A percentile compares a stretch with the other conserved stretches of the same genome.
phyloP scores from a whole-genome alignment of 2,888 invertebrate genomes.

The Plagiodera versicolora region DNA sequence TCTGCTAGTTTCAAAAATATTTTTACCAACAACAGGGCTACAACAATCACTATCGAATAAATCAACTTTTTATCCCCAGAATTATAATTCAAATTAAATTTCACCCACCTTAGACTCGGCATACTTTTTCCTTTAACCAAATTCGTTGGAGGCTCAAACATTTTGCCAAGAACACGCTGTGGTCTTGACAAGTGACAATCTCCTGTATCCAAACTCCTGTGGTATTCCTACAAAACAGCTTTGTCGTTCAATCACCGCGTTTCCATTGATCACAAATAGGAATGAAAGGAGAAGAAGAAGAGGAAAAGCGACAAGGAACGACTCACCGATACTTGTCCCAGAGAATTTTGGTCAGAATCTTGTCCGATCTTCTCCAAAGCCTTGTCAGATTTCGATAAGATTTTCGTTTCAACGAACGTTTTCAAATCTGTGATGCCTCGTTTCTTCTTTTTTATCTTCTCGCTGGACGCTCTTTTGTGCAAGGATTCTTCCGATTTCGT shows the following conservation, averaged over 20 bases:
- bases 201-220: slow-evolving; percentile 79
- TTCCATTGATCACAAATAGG: no score
- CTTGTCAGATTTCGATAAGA: slow-evolving; percentile 89
- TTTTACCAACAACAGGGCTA: no score
- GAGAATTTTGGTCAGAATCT: slow-evolving; percentile 65
- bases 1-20: no score
- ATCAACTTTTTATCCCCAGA: neutral
- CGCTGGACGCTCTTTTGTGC: slow-evolving; percentile 71
- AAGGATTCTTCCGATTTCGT: slow-evolving; percentile 55
- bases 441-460: slow-evolving; percentile 68
- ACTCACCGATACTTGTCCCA: slow-evolving; percentile 68
- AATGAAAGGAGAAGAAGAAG: slow-evolving; percentile 15
- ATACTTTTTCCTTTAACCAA: slow-evolving; percentile 94
- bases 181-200: slow-evolving; percentile 75
- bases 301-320: no score
- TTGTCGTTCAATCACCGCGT: slow-evolving; percentile 11
- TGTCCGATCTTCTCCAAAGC: slow-evolving; percentile 87
- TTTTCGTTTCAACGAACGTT: slow-evolving; percentile 89
- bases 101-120: slow-evolving; percentile 85
- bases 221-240: slow-evolving; percentile 67
- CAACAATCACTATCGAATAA: no score
- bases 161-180: slow-evolving; percentile 67
- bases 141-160: slow-evolving; percentile 58
- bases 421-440: slow-evolving; percentile 91
- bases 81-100: slow-evolving; percentile 12